Conservation (phyloP, 2,797 vertebrate species). For the Coluber constrictor region DNA sequence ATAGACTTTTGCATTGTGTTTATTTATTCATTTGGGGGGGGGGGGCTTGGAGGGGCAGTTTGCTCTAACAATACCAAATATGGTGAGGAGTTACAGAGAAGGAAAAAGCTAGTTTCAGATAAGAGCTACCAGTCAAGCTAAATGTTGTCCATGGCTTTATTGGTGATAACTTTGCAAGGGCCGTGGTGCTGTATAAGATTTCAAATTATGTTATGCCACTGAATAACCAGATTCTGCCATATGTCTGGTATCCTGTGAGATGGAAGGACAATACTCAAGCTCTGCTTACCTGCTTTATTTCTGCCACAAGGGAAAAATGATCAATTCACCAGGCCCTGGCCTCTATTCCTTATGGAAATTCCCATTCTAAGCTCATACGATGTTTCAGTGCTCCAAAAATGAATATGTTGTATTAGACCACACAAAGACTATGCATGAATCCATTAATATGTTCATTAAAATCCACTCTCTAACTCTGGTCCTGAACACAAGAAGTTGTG, state of each 20-base stretch:
- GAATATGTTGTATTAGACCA: background rate
- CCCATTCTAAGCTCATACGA: background rate
- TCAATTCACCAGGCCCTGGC: background rate
- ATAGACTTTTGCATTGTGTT: background rate
- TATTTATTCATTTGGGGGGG: background rate
- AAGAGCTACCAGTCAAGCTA: background rate
- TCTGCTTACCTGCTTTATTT: background rate
- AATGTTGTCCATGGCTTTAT: background rate
- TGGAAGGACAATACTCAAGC: background rate
- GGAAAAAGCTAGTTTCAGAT: background rate
- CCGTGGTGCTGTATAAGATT: background rate
- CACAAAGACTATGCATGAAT: too few relatives aligned
- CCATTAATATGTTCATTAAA: too few relatives aligned
- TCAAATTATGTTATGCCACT: background rate
- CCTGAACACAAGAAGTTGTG: too few relatives aligned
- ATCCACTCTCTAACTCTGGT: too few relatives aligned
- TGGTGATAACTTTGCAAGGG: background rate
- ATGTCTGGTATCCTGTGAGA: background rate
- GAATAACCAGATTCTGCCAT: background rate
- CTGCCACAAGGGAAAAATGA: background rate
- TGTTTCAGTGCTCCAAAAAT: background rate
- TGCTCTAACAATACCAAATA: background rate
- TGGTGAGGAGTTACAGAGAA: background rate
- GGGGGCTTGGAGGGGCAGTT: background rate
- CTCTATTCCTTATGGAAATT: background rate